phyloP scores from a whole-genome alignment of 2,888 invertebrate genomes.

The Perdita meconis region DNA sequence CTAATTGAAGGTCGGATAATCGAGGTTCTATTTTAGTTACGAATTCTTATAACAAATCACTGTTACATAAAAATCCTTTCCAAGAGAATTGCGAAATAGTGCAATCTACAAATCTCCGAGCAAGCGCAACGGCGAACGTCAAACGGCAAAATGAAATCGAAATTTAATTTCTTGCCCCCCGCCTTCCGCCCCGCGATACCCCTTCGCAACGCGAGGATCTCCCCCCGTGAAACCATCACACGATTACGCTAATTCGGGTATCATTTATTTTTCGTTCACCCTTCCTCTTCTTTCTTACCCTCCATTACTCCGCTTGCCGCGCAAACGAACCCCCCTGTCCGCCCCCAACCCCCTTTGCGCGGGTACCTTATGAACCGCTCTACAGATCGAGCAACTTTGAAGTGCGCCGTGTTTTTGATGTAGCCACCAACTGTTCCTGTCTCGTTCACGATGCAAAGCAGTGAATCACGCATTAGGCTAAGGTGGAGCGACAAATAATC shows the following conservation, averaged over 20 bases:
- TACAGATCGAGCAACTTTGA: slow-evolving; percentile 79
- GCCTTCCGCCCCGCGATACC: slow-evolving; percentile 48
- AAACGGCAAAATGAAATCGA: slow-evolving; percentile 82
- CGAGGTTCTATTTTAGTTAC: too few species aligned
- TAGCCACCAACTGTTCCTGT: slow-evolving; percentile 83
- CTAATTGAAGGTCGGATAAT: too few species aligned
- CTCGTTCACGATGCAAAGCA: slow-evolving; percentile 77
- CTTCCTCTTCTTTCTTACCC: slow-evolving; percentile 70
- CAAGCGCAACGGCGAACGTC: slow-evolving; percentile 59
- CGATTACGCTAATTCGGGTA: slow-evolving; percentile 84
- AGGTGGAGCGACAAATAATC: slow-evolving; percentile 67
- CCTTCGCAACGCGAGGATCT: slow-evolving; percentile 72
- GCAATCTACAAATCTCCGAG: slow-evolving; percentile 42
- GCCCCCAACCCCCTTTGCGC: slow-evolving; percentile 33
- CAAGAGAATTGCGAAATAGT: slow-evolving; percentile 3
- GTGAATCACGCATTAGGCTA: slow-evolving; percentile 80
- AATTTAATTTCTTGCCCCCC: slow-evolving; percentile 82
- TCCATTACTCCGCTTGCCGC: slow-evolving; percentile 59
- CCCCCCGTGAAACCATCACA: slow-evolving; percentile 82
- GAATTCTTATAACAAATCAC: too few species aligned
- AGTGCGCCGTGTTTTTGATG: slow-evolving; percentile 83
- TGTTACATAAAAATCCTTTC: background rate
- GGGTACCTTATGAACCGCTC: slow-evolving; percentile 33
- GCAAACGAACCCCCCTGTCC: slow-evolving; percentile 65
- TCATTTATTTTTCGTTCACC: slow-evolving; percentile 83